phyloP scores from a whole-genome alignment of 2,113 vertebrate genomes.

The Oncorhynchus masou region DNA sequence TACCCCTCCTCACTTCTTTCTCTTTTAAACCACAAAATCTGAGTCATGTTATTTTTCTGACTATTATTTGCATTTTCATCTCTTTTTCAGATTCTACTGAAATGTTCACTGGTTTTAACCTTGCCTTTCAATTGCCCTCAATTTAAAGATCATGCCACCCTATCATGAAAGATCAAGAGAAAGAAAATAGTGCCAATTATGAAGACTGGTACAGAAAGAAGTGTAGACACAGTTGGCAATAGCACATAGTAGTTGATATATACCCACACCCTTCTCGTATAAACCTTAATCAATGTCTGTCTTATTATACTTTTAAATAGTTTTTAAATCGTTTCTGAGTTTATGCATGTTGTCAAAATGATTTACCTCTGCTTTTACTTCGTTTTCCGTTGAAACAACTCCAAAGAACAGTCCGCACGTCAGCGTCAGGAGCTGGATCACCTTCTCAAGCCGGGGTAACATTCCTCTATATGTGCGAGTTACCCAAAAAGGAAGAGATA shows the following conservation, averaged over 20 bases:
- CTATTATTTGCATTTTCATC: constrained; percentile 12
- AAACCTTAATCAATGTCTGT: background rate
- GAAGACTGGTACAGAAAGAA: background rate
- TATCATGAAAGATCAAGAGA: background rate
- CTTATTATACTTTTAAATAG: background rate
- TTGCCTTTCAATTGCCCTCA: background rate
- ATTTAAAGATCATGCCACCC: background rate
- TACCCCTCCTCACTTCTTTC: background rate
- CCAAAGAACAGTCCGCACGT: constrained; percentile 54
- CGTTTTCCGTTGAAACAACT: constrained; percentile 58
- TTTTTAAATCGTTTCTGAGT: background rate
- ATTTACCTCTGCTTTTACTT: constrained; percentile 73
- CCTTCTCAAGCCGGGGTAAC: constrained; percentile 47
- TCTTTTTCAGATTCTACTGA: constrained; percentile 12
- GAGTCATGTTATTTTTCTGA: constrained; percentile 28
- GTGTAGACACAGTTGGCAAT: background rate
- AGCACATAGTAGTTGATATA: background rate
- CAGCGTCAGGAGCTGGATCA: constrained; percentile 56
- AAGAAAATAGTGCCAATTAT: background rate
- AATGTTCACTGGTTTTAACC: background rate
- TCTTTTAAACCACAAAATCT: constrained; percentile 31
- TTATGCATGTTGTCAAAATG: background rate
- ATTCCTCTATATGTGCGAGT: constrained; percentile 52
- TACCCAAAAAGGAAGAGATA: constrained; percentile 16
- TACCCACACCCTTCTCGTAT: background rate